Evolutionary conservation across 2,888 invertebrate species (phyloP), one percentile per base, ranked within the genome.

Genomic region (Neoaliturus tenellus): DNA sequence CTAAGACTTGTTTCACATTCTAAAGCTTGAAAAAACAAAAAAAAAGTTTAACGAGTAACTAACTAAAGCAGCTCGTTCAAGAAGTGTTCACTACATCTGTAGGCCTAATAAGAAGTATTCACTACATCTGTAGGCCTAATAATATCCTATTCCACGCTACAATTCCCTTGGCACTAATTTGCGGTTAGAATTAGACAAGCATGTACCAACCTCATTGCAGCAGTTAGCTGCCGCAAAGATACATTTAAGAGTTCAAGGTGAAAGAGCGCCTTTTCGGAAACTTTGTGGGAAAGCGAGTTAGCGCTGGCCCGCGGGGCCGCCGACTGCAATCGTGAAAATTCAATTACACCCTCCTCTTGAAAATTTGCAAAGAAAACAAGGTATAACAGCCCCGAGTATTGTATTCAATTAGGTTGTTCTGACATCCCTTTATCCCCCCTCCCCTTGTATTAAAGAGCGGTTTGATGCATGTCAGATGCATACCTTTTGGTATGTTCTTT

Each of bases 311-410:
- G 48, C 55, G 78, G 78, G 31, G 20, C 55, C 20, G 51, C 48
- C 35, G n/a, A 5, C 44, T 23, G 48, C 78, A 55, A 31, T 33
- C 3, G 55, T 25, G 28, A 12, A 44, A n/a, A 78, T 23, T 78
- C 78, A 78, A 78, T 78, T 78, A 78, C 78, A 51, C 17, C 33
- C 31, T 6, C 12, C 78, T 75, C 28, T 75, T 75, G 44, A 48
- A 75, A 75, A 25, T 75, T 55, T 55, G 78, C 78, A 78, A 78
- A 78, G 78, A 78, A 78, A 78, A 78, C 78, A 78, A 78, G 78
- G 55, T 78, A 78, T 78, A 78, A 78, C 78, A 78, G 78, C 78
- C 78, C 55, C 55, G 28, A 78, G 78, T 78, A 78, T 78, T 78
- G 78, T 78, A 78, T 78, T 78, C 78, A 78, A 78, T 78, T 78